A percentile compares a stretch with the other conserved stretches of the same genome.
Evolutionary conservation across 2,113 vertebrate genomes (phyloP).

Genomic region (Cinclus cinclus): DNA sequence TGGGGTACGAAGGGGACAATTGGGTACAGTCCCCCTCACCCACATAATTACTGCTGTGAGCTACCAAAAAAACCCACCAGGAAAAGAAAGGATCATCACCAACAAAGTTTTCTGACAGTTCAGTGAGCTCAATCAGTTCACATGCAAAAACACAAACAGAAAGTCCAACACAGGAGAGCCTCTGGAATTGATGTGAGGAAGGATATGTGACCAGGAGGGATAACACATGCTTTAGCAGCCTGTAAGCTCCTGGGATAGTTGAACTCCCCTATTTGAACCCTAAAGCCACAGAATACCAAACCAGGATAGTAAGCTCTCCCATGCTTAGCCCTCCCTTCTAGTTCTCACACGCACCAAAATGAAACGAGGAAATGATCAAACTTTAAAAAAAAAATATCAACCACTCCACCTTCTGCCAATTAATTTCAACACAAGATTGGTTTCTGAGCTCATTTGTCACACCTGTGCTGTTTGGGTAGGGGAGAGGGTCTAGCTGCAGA

Average conservation of each 20-base stretch:
- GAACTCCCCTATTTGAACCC: neutral
- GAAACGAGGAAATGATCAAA: neutral
- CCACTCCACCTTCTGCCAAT: neutral
- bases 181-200: neutral
- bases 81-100: neutral
- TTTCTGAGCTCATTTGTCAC: neutral
- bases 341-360: neutral
- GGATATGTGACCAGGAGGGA: neutral
- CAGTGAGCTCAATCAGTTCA: neutral
- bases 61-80: neutral
- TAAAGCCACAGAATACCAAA: neutral
- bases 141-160: neutral
- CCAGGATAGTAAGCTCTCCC: neutral
- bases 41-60: neutral
- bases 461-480: fast-evolving
- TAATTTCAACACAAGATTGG: neutral
- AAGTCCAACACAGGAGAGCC: neutral
- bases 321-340: neutral
- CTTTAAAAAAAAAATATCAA: neutral
- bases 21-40: neutral
- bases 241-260: neutral
- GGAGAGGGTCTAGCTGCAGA: neutral
- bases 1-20: neutral
- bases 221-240: neutral
- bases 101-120: neutral